These are phyloP conservation scores for Tachystola acroxantha DNA, from an alignment of 2,888 invertebrate genomes.

Conservation along the genomic window DNA sequence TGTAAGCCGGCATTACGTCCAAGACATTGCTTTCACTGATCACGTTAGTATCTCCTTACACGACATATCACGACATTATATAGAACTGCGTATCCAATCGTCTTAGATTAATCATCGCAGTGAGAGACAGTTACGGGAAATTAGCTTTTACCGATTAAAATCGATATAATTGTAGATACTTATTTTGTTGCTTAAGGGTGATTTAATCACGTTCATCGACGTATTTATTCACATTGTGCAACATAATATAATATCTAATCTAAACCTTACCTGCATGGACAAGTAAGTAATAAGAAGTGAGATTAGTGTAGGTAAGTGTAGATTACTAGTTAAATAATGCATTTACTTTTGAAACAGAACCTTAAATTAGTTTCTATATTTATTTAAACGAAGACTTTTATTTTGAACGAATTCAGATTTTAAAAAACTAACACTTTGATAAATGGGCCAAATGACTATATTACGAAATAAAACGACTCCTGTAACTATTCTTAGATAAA, in stretches of 20 bases:
- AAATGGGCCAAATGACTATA: no score
- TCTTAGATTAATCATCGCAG: conserved; percentile 14
- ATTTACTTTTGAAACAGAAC: background rate
- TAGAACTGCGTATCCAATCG: conserved; percentile 29
- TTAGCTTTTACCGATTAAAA: background rate
- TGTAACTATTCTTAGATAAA: no score
- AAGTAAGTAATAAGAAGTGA: no score
- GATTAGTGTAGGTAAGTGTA: no score
- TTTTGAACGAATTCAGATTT: no score
- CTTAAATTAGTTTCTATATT: background rate
- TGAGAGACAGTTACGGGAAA: background rate
- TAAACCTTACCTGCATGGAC: no score
- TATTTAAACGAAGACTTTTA: no score
- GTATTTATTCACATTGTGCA: background rate
- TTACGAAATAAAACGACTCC: no score
- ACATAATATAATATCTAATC: conserved; percentile 1
- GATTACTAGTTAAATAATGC: no score
- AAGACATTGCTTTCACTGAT: conserved; percentile 8
- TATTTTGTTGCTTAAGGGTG: no score
- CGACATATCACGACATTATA: conserved; percentile 22
- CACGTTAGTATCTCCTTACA: background rate
- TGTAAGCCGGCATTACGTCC: conserved; percentile 6
- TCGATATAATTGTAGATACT: background rate
- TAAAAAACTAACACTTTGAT: no score
- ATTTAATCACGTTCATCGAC: background rate